These are phyloP conservation scores for Caenorhabditis zanzibari DNA, from an alignment of 2,888 invertebrate species.

Conservation along the genomic window DNA sequence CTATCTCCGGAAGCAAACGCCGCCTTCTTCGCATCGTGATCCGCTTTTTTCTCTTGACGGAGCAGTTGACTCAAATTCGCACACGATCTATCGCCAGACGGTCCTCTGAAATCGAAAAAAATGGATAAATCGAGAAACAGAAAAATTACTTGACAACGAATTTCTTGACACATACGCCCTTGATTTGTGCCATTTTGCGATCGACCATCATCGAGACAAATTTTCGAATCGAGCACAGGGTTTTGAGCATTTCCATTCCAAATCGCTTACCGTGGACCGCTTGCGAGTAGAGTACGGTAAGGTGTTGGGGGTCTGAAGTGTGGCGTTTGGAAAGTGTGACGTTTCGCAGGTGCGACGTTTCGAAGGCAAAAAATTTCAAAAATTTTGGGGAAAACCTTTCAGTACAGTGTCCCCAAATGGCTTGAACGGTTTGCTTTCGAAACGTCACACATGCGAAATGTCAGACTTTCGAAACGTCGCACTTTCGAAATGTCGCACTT, in stretches of 20 bases:
- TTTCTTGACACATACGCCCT: slow-evolving; percentile 7
- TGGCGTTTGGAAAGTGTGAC: too few species aligned
- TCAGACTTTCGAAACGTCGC: too few species aligned
- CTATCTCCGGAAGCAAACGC: not conserved
- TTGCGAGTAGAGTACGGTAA: slow-evolving; percentile 11
- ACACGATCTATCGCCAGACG: not conserved
- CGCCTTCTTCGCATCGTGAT: not conserved
- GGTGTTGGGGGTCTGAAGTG: slow-evolving; percentile 1
- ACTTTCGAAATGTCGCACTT: too few species aligned
- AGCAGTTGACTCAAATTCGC: not conserved
- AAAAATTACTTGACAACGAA: slow-evolving; percentile 28
- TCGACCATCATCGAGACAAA: slow-evolving; percentile 42
- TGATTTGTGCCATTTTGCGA: slow-evolving; percentile 32
- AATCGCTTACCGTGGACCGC: slow-evolving; percentile 32
- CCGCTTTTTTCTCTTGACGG: not conserved
- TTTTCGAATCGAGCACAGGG: slow-evolving; percentile 3
- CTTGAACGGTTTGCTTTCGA: too few species aligned
- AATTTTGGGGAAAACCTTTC: not conserved
- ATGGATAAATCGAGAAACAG: not conserved
- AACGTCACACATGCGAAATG: too few species aligned
- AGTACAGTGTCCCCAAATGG: too few species aligned
- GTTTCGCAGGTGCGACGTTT: too few species aligned
- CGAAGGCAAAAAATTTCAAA: not conserved
- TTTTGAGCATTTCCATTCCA: slow-evolving; percentile 34
- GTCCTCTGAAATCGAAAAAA: not conserved